phyloP scores from a whole-genome alignment of 2,113 vertebrate genomes.

The Lampris incognitus region DNA sequence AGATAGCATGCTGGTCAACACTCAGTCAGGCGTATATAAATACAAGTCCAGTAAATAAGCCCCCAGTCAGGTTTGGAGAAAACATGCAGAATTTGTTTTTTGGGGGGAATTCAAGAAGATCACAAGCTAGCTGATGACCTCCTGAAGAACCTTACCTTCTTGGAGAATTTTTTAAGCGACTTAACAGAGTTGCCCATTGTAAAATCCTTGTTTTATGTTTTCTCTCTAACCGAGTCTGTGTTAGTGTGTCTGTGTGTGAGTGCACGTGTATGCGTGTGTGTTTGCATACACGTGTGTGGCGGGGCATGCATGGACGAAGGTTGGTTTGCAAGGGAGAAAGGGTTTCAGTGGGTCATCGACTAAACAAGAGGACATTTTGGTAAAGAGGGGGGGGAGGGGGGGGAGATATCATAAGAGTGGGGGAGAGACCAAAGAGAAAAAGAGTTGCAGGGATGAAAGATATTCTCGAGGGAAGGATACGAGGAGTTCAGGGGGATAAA shows the following conservation, averaged over 20 bases:
- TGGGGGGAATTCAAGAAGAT: slow-evolving; percentile 31
- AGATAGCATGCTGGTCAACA: slow-evolving; percentile 26
- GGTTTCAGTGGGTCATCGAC: slow-evolving; percentile 82
- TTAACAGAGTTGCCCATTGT: slow-evolving; percentile 99
- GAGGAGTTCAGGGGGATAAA: slow-evolving; percentile 7
- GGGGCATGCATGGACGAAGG: slow-evolving; percentile 77
- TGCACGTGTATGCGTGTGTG: slow-evolving; percentile 70
- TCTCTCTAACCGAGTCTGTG: slow-evolving; percentile 61
- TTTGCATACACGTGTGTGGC: slow-evolving; percentile 73
- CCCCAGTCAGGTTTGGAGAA: slow-evolving; percentile 41
- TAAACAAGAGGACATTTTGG: slow-evolving; percentile 82
- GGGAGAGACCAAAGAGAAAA: slow-evolving; percentile 49
- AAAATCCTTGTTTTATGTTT: slow-evolving; percentile 71
- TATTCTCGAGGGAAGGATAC: slow-evolving; percentile 48
- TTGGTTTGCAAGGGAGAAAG: slow-evolving; percentile 73
- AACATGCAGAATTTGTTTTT: slow-evolving; percentile 58
- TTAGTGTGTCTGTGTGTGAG: slow-evolving; percentile 52
- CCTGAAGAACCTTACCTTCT: slow-evolving; percentile 90
- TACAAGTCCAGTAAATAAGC: slow-evolving; percentile 42
- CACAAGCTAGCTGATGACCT: slow-evolving; percentile 36
- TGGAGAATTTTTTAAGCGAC: slow-evolving; percentile 94
- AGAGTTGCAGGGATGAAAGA: slow-evolving; percentile 43
- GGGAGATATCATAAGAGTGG: slow-evolving; percentile 28
- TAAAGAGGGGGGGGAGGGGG: slow-evolving; percentile 80
- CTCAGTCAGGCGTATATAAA: slow-evolving; percentile 30